These are phyloP conservation scores for Daphoenositta chrysoptera DNA, from an alignment of 2,113 vertebrate genomes.

Conservation along the genomic window DNA sequence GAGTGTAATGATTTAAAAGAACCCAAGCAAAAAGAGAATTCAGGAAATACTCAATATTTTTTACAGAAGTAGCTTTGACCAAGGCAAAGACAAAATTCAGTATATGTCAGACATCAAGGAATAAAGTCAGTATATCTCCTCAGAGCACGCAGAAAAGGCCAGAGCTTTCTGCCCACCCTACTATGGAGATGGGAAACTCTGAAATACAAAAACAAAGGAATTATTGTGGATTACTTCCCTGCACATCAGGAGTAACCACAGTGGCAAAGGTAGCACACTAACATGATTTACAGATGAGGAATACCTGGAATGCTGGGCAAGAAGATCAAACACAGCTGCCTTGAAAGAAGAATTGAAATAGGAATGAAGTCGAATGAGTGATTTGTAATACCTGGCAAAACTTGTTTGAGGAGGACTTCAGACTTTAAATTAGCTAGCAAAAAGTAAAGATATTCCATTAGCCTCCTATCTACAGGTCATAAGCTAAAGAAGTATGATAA, in stretches of 20 bases:
- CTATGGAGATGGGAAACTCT: rapidly evolving
- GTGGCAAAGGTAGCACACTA: not conserved
- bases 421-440: not conserved
- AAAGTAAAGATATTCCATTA: not conserved
- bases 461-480: not conserved
- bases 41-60: not conserved
- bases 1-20: not conserved
- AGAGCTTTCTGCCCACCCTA: not conserved
- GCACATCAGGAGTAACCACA: not conserved
- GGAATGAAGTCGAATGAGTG: not conserved
- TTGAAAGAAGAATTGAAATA: not conserved
- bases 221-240: not conserved
- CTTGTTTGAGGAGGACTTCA: not conserved
- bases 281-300: not conserved
- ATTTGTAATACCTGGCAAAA: not conserved
- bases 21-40: not conserved
- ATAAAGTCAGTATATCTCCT: not conserved
- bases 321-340: not conserved
- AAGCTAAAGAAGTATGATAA: not conserved
- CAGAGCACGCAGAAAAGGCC: not conserved
- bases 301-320: not conserved
- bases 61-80: not conserved
- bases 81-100: not conserved
- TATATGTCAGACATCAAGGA: not conserved
- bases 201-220: not conserved